Conservation (phyloP, 2,888 invertebrate species). For the Dascillus cervinus region DNA sequence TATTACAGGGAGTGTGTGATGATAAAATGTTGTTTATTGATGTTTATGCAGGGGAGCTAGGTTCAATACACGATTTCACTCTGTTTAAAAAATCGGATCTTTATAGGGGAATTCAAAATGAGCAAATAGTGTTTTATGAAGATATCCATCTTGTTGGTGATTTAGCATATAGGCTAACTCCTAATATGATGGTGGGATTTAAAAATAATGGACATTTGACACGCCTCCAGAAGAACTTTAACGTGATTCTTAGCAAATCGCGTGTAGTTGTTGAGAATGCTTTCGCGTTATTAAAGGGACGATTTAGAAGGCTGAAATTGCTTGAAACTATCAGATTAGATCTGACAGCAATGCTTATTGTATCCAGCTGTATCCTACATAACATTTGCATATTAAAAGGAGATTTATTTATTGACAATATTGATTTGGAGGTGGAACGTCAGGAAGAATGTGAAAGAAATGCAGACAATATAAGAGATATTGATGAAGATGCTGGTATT, state of each 20-base stretch:
- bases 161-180: slow-evolving; percentile 3
- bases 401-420: too few species aligned
- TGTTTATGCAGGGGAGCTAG: slow-evolving; percentile 24
- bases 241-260: slow-evolving; percentile 1
- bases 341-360: slow-evolving; percentile 3
- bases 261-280: slow-evolving; percentile 9
- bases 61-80: slow-evolving; percentile 20
- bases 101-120: slow-evolving; percentile 7
- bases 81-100: slow-evolving; percentile 18
- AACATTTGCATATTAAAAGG: slow-evolving; percentile 2
- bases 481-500: slow-evolving; percentile 8
- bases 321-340: slow-evolving; percentile 1
- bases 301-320: slow-evolving; percentile 1
- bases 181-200: slow-evolving; percentile 2
- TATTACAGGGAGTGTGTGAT: slow-evolving; percentile 25
- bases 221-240: slow-evolving; percentile 1
- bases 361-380: slow-evolving; percentile 1
- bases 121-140: slow-evolving; percentile 1
- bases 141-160: slow-evolving; percentile 2
- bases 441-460: too few species aligned
- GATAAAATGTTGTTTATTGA: slow-evolving; percentile 22
- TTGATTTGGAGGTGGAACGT: neutral
- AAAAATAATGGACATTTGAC: slow-evolving; percentile 4
- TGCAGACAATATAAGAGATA: neutral
- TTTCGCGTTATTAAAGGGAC: slow-evolving; percentile 2